Evolutionary conservation across 2,888 invertebrate species (phyloP).

Genomic region (Tanaodytes sp.): DNA sequence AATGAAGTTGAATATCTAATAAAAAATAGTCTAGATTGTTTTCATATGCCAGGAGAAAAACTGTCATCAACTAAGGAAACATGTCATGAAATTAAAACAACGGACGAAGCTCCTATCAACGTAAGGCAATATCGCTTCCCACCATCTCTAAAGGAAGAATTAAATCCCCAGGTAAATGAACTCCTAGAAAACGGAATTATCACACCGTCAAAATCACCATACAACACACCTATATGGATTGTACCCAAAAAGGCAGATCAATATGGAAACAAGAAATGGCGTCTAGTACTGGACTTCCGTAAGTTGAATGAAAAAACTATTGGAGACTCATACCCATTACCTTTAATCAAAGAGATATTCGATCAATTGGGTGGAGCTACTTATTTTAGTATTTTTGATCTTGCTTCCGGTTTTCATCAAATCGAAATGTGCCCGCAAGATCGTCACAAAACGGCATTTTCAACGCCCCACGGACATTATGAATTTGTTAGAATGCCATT

Average conservation of each 20-base stretch:
- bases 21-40: neutral
- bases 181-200: neutral
- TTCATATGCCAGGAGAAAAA: neutral
- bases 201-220: too few species aligned
- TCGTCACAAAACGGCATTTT: too few species aligned
- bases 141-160: neutral
- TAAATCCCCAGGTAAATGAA: neutral
- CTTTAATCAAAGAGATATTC: neutral
- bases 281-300: too few species aligned
- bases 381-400: neutral
- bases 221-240: too few species aligned
- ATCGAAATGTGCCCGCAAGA: too few species aligned
- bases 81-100: neutral
- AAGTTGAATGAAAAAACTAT: too few species aligned
- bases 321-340: neutral
- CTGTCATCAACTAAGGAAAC: neutral
- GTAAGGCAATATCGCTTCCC: neutral
- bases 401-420: too few species aligned
- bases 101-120: neutral
- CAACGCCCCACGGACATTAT: too few species aligned
- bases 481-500: too few species aligned
- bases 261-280: neutral
- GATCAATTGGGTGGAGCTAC: neutral
- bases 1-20: neutral
- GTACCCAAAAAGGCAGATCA: neutral